A percentile compares a stretch with the other conserved stretches of the same genome.
phyloP scores from a whole-genome alignment of 2,797 vertebrate genomes.

The Dryobates pubescens region DNA sequence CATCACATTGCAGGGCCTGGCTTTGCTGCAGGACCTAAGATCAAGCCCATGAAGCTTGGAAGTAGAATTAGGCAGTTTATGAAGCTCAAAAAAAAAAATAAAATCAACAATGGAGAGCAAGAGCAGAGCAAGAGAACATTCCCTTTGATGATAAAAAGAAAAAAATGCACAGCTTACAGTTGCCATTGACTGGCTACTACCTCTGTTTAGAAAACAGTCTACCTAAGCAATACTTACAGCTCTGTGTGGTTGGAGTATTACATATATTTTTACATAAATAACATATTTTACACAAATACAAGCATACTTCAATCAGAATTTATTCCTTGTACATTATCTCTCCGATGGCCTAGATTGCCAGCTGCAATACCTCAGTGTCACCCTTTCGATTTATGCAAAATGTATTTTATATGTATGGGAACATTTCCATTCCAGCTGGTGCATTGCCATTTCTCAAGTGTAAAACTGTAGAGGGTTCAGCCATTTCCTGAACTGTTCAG shows the following conservation, averaged over 20 bases:
- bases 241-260: not conserved
- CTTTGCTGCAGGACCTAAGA: not conserved
- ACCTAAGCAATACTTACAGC: not conserved
- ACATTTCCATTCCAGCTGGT: not conserved
- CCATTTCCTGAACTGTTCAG: not conserved
- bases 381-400: not conserved
- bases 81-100: not conserved
- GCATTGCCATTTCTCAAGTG: not conserved
- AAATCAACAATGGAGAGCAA: not conserved
- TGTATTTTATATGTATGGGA: rapidly evolving
- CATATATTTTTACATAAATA: not conserved
- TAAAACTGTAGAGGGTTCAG: not conserved
- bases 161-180: rapidly evolving
- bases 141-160: not conserved
- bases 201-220: not conserved
- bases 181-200: not conserved
- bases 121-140: not conserved
- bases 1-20: not conserved
- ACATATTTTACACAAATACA: not conserved
- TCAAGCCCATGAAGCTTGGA: not conserved
- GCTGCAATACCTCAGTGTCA: not conserved
- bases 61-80: not conserved
- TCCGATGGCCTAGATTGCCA: not conserved
- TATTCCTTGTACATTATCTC: not conserved
- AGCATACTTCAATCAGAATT: not conserved